Evolutionary conservation across 2,113 vertebrate species (phyloP).

Genomic region (Scomber scombrus): DNA sequence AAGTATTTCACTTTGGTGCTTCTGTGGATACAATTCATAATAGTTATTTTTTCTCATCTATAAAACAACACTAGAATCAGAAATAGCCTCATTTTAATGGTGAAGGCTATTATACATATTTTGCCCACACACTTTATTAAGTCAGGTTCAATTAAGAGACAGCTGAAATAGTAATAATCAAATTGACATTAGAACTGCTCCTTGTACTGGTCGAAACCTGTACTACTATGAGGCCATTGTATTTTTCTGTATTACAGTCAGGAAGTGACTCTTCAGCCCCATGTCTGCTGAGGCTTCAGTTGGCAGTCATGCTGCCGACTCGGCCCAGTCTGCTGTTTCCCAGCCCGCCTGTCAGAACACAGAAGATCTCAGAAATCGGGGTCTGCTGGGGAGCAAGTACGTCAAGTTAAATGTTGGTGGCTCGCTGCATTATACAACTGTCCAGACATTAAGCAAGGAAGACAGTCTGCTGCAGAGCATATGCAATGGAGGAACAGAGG

Average conservation of each 20-base stretch:
- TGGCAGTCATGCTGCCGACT: slow-evolving; percentile 77
- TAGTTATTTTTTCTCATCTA: background rate
- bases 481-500: slow-evolving; percentile 88
- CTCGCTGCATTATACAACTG: slow-evolving; percentile 91
- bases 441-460: slow-evolving; percentile 91
- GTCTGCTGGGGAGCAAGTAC: slow-evolving; percentile 89
- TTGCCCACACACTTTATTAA: background rate
- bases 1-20: background rate
- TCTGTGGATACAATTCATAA: background rate
- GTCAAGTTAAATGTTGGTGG: slow-evolving; percentile 92
- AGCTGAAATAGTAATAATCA: background rate
- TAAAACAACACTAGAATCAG: background rate
- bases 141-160: background rate
- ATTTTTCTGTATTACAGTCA: slow-evolving; percentile 49
- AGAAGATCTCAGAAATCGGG: slow-evolving; percentile 76
- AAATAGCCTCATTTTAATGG: background rate
- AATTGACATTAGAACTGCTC: background rate
- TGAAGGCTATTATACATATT: background rate
- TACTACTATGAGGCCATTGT: background rate
- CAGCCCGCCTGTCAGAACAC: slow-evolving; percentile 66
- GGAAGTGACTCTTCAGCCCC: slow-evolving; percentile 63
- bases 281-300: slow-evolving; percentile 88
- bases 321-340: slow-evolving; percentile 62
- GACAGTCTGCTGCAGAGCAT: slow-evolving; percentile 89
- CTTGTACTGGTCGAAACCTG: background rate